Evolutionary conservation across 2,888 invertebrate genomes (phyloP), one percentile per base, ranked within the genome.

Genomic region (Seira sanloemensis): DNA sequence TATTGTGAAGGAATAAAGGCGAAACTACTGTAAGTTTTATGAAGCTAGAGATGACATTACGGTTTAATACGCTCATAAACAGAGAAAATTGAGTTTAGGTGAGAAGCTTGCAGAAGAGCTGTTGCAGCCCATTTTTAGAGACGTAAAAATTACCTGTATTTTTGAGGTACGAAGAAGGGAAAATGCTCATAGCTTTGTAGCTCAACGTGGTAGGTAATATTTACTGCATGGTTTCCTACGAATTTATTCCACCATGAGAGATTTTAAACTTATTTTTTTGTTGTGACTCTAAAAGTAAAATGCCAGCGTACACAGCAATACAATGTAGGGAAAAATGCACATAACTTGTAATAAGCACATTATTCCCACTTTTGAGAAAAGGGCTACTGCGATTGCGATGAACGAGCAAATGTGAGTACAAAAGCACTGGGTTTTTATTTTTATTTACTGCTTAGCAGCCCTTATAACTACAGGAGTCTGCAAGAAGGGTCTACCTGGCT

Each of bases 191-290:
- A 58, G 16, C 24, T 58, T 27, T 12, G 25, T 16, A 19, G n/a
- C 4, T 26, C 27, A 69, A 58, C 81, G 62, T 62, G 81, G 81
- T 81, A 81, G 81, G 81, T 81, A 81, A 80, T 80, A 68, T 80
- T 80, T 80, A 73, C 80, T 80, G 74, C 74, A 67, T 80, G 68
- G 69, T n/a, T 80, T 80, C 80, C 69, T 68, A 72, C n/a, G 67
- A 79, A 73, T 73, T 79, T 18, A 19, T 9, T 27, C 9, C 69
- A 18, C 18, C 18, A 5, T 18, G 27, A 69, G 27, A 37, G 21
- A 37, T 19, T 19, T 37, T 4, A 37, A 37, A 37, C n/a, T n/a
- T n/a, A n/a, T n/a, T n/a, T n/a, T n/a, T n/a, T n/a, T n/a, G n/a
- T n/a, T n/a, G n/a, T n/a, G n/a, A n/a, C n/a, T n/a, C n/a, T n/a